Percentiles rank a stretch among this genome's conserved stretches.
phyloP scores from a whole-genome alignment of 2,797 vertebrate species.

The Hydrolagus colliei region DNA sequence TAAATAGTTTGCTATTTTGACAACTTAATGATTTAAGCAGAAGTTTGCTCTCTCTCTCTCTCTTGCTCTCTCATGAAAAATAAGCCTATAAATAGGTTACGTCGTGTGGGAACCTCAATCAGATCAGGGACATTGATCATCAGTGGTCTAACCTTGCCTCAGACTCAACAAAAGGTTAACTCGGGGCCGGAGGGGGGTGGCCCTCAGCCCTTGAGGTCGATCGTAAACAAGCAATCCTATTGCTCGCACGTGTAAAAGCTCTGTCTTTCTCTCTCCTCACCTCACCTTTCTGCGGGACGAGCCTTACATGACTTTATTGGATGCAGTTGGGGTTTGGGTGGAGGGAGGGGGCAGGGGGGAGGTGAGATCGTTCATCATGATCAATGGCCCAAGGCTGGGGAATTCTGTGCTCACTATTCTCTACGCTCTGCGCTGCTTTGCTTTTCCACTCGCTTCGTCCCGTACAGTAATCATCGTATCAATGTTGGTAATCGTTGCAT shows the following conservation, averaged over 20 bases:
- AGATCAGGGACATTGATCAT: neutral
- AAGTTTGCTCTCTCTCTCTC: neutral
- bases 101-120: neutral
- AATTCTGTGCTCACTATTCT: neutral
- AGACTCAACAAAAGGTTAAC: neutral
- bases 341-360: neutral
- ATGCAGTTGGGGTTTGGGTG: no score
- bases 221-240: neutral
- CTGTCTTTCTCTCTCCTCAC: neutral
- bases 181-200: no score
- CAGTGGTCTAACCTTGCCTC: neutral
- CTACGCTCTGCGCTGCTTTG: neutral
- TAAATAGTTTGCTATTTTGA: neutral
- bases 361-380: neutral
- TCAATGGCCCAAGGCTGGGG: neutral
- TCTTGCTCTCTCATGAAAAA: no score
- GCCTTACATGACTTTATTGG: no score
- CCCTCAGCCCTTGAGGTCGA: neutral
- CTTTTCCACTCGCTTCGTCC: neutral
- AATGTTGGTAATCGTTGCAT: no score
- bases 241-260: neutral
- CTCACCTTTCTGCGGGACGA: neutral
- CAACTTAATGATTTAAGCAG: conserved; percentile 7
- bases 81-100: neutral
- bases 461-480: no score